Percentiles rank a stretch among this genome's conserved stretches.
These are phyloP conservation scores for Pithys albifrons DNA, from an alignment of 2,113 vertebrate genomes.

Conservation along the genomic window DNA sequence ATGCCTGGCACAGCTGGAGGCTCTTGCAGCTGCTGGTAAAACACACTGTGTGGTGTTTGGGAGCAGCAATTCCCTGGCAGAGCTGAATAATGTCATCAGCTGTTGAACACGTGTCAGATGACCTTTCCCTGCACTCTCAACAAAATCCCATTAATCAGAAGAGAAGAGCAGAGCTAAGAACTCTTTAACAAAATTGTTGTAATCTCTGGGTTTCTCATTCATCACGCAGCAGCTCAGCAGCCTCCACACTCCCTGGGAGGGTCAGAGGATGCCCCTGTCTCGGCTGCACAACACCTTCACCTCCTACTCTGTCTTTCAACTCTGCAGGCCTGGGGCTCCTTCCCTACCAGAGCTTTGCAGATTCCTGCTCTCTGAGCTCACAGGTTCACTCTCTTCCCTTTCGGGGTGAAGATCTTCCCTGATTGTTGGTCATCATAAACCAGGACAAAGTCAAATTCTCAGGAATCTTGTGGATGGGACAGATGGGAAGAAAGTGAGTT, in stretches of 20 bases:
- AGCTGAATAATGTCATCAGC: constrained; percentile 19
- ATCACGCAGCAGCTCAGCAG: not conserved
- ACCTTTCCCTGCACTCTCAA: constrained; percentile 46
- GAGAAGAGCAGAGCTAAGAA: constrained; percentile 34
- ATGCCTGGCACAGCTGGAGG: rapidly evolving
- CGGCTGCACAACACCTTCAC: not conserved
- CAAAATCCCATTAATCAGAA: constrained; percentile 59
- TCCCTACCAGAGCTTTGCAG: not conserved
- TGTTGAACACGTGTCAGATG: constrained; percentile 23
- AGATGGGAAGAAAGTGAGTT: not conserved
- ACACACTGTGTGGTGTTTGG: rapidly evolving
- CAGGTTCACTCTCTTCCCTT: not conserved
- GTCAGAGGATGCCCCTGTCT: not conserved
- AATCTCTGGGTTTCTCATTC: constrained; percentile 34
- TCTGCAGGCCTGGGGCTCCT: not conserved
- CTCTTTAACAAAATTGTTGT: constrained; percentile 55
- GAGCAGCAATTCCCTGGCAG: not conserved
- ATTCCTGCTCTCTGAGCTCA: not conserved
- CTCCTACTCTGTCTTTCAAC: not conserved
- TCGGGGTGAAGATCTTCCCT: not conserved
- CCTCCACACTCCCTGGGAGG: not conserved
- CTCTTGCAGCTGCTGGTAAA: not conserved
- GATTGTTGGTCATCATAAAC: not conserved
- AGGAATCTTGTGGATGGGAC: not conserved
- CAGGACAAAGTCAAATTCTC: not conserved